These are phyloP conservation scores for Encarsia formosa DNA, from an alignment of 2,888 invertebrate species.

Conservation along the genomic window DNA sequence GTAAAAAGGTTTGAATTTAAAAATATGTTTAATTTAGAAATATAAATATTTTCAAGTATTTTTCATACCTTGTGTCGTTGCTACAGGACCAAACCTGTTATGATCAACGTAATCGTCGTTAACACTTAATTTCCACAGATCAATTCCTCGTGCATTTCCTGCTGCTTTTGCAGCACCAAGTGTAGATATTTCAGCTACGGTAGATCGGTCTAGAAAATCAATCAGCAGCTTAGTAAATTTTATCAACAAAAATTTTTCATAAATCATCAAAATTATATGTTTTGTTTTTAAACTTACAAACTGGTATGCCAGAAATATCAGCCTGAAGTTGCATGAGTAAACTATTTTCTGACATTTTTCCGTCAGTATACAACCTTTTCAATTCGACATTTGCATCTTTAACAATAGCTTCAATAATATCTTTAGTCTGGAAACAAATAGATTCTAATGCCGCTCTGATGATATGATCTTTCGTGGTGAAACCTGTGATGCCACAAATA, in stretches of 20 bases:
- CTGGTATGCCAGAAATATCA: constrained; percentile 86
- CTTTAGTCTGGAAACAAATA: constrained; percentile 93
- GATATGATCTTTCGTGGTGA: constrained; percentile 88
- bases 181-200: constrained; percentile 84
- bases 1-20: constrained; percentile 15
- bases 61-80: constrained; percentile 66
- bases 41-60: not conserved
- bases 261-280: too few species aligned
- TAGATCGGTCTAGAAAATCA: constrained; percentile 64
- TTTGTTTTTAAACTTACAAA: constrained; percentile 74
- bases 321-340: constrained; percentile 95
- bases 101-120: too few species aligned
- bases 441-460: constrained; percentile 92
- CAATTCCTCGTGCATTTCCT: constrained; percentile 71
- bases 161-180: constrained; percentile 93
- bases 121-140: constrained; percentile 68
- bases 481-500: constrained; percentile 90
- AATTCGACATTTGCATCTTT: constrained; percentile 85
- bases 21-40: constrained; percentile 5
- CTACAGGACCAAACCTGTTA: constrained; percentile 79
- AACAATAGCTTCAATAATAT: constrained; percentile 91
- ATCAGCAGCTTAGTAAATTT: too few species aligned
- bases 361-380: constrained; percentile 84
- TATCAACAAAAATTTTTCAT: too few species aligned
- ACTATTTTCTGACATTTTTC: constrained; percentile 85